Percentiles rank a stretch among this genome's conserved stretches.
These are phyloP conservation scores for Spizaetus ornatus DNA, from an alignment of 2,113 vertebrate genomes.

Conservation along the genomic window DNA sequence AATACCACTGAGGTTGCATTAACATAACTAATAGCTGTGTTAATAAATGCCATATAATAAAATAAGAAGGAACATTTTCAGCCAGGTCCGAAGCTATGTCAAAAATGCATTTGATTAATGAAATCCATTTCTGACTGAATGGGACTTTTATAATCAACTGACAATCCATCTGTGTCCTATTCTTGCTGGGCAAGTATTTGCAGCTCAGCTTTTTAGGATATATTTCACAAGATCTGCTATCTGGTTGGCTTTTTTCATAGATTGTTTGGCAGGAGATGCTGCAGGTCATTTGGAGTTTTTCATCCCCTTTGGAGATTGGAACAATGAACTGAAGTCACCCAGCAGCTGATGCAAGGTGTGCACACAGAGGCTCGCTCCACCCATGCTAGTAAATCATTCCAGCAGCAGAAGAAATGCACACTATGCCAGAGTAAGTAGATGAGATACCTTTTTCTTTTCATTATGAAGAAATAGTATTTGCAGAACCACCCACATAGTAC, in stretches of 20 bases:
- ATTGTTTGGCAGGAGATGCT: neutral
- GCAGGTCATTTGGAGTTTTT: neutral
- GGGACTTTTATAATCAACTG: neutral
- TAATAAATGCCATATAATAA: constrained; percentile 62
- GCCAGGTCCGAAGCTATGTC: neutral
- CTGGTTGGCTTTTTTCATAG: neutral
- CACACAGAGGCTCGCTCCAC: neutral
- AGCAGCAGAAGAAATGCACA: neutral
- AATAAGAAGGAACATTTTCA: constrained; percentile 29
- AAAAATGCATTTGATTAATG: neutral
- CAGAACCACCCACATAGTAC: neutral
- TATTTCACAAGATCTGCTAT: neutral
- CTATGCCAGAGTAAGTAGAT: neutral
- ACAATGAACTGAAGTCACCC: neutral
- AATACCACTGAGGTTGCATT: constrained; percentile 53
- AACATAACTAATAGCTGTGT: constrained; percentile 58
- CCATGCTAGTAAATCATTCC: fast-evolving
- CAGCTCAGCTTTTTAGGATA: neutral
- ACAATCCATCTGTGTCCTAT: neutral
- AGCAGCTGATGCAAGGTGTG: neutral
- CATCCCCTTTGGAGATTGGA: neutral
- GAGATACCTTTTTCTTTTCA: neutral
- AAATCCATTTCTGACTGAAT: constrained; percentile 9
- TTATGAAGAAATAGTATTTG: neutral
- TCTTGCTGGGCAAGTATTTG: neutral